Conservation (phyloP, 2,797 vertebrate species). For the Galaxias olidus region DNA sequence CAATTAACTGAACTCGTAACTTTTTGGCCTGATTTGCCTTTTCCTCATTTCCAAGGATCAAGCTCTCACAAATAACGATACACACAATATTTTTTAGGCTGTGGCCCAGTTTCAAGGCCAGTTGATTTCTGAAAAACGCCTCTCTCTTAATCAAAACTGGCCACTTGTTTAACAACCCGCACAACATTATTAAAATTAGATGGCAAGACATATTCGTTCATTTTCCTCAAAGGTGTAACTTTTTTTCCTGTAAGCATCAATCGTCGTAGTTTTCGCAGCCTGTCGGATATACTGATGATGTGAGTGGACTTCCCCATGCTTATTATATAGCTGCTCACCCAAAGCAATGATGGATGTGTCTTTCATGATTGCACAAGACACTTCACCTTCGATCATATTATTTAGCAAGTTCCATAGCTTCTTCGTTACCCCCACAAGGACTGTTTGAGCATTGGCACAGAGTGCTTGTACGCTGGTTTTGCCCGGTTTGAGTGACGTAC, state of each 20-base stretch:
- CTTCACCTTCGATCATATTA: conserved; percentile 43
- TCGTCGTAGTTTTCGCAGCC: conserved; percentile 49
- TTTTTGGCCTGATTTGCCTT: background rate
- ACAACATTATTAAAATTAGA: conserved; percentile 45
- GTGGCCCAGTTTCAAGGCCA: conserved; percentile 28
- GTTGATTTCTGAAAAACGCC: conserved; percentile 31
- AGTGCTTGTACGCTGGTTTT: too few relatives aligned
- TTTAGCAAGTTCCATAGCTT: conserved; percentile 42
- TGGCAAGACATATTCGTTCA: conserved; percentile 40
- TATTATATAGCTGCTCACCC: conserved; percentile 34
- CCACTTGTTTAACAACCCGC: conserved; percentile 23
- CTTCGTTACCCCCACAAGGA: too few relatives aligned
- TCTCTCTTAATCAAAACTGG: conserved; percentile 28
- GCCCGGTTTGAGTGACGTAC: too few relatives aligned
- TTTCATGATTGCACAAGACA: conserved; percentile 29
- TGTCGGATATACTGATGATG: conserved; percentile 27
- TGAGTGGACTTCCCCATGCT: conserved; percentile 13
- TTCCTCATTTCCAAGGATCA: background rate
- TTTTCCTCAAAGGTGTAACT: conserved; percentile 36
- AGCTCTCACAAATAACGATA: conserved; percentile 15
- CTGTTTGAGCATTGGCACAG: too few relatives aligned
- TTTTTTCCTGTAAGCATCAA: conserved; percentile 42
- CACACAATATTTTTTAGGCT: conserved; percentile 29
- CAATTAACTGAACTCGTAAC: too few relatives aligned
- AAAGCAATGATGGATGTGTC: conserved; percentile 50